Evolutionary conservation across 2,888 invertebrate genomes (phyloP), one percentile per base, ranked within the genome.

Genomic region (Heliconius ethilla): DNA sequence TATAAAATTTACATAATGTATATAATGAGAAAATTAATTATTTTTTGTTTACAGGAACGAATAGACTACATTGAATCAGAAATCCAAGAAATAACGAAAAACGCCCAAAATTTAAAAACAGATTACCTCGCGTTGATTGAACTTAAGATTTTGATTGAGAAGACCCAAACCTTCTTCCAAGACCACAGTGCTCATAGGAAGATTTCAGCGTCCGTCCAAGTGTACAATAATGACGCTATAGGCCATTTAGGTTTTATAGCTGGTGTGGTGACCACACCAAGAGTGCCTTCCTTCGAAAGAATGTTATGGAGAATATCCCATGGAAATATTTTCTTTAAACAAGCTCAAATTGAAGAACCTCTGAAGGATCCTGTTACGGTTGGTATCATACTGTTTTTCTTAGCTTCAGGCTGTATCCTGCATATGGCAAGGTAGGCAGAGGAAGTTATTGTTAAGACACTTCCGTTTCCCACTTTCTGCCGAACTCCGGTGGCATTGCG

Each of bases 151-250:
- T 85, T 94, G 3, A 93, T 94, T 63, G 93, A 93, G 79, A 94
- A 94, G 83, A 93, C 89, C 67, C 94, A 94, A 84, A 92, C 90
- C 0, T 94, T 94, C 84, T 94, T 94, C 84, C 93, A 94, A 87
- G 94, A 94, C 87, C 96, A 97, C 91, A 96, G 96, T 85, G 96
- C 91, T 0, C 94, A 91, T 70, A 90, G 92, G 79, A 94, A 92
- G 84, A 92, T 94, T 18, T 94, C 94, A 0, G 93, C 93, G 0
- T 92, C 94, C 33, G 93, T 94, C 0, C 92, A 92, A 73, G 83
- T 87, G 9, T 92, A 93, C 78, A 93, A 93, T 81, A 92, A 92
- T 40, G 94, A 95, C 33, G 90, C 90, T 2, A 81, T 91, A 3
- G 94, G 91, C 0, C 94, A 94, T 75, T 88, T 94, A 0, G 94